Base-by-base conservation (phyloP, 2,888 invertebrate genomes). In the Cantharis nigra region DNA sequence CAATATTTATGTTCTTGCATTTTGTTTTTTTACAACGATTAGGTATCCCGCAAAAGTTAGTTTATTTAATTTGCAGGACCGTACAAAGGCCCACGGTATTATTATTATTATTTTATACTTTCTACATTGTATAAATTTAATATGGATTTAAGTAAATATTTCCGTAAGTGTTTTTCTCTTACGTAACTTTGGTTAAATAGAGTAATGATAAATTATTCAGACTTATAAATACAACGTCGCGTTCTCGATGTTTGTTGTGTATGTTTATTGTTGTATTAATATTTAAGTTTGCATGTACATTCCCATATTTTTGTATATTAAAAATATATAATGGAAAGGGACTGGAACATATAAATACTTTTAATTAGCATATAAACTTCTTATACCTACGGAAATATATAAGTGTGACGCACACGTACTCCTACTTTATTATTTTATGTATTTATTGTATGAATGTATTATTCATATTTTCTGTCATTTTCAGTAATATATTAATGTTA, bases 401-500 rank as follows among this genome's bases (percentile, higher is more conserved):
- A 80, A 80, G 72, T 75, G 77, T 78, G 78, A 80, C 75, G 49
- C 49, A 78, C 75, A 79, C 71, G 75, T 70, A 77, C 78, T 78
- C 78, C 75, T 73, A 77, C 75, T 75, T 72, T 49, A 77, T 49
- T 77, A 79, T 80, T 81, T 81, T 78, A 49, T 49, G 77, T 77
- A 80, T 78, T 16, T 79, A 74, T 69, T 30, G 30, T 30, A 72
- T n/a, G 18, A 4, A 76, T 80, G 80, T 78, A 72, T 81, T 77
- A 81, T 81, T 81, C 81, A 80, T 79, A 74, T 62, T 77, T 72
- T 69, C 70, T 65, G 77, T 73, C 78, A 78, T 81, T 83, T 82
- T 81, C 80, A 77, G 77, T 79, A 80, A 80, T 80, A 81, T 80
- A 81, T 78, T 81, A 79, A 79, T 79, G 80, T 82, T 79, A 81